These are phyloP conservation scores for Brachionus koreanus DNA, from an alignment of 1,140 invertebrate species.

Conservation along the genomic window DNA sequence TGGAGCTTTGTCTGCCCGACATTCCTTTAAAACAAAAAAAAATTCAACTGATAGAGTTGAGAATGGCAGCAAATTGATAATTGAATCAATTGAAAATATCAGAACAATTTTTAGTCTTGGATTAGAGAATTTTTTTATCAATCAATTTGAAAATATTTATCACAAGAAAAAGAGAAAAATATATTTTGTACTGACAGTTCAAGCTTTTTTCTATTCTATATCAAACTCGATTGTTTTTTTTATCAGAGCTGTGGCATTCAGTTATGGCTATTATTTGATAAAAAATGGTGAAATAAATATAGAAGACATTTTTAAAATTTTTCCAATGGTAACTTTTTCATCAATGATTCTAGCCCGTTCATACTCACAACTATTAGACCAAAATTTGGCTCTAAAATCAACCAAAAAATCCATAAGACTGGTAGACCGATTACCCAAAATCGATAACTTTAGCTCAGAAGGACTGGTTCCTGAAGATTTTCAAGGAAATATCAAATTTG, in stretches of 20 bases:
- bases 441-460: neutral
- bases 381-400: neutral
- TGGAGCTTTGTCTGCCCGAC: conserved; percentile 54
- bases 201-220: neutral
- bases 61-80: neutral
- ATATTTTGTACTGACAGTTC: neutral
- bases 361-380: neutral
- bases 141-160: neutral
- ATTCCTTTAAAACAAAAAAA: neutral
- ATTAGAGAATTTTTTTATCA: neutral
- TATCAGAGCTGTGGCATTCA: conserved; percentile 11
- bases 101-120: neutral
- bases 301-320: neutral
- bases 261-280: conserved; percentile 6
- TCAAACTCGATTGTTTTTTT: neutral
- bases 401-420: neutral
- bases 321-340: neutral
- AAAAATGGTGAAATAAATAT: neutral
- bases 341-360: neutral
- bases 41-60: neutral
- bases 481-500: conserved; percentile 59
- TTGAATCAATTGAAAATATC: conserved; percentile 28
- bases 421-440: conserved; percentile 17
- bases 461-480: conserved; percentile 36
- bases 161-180: neutral